Base-by-base conservation (phyloP, 1,140 invertebrate species). In the Drosophila aff. region DNA sequence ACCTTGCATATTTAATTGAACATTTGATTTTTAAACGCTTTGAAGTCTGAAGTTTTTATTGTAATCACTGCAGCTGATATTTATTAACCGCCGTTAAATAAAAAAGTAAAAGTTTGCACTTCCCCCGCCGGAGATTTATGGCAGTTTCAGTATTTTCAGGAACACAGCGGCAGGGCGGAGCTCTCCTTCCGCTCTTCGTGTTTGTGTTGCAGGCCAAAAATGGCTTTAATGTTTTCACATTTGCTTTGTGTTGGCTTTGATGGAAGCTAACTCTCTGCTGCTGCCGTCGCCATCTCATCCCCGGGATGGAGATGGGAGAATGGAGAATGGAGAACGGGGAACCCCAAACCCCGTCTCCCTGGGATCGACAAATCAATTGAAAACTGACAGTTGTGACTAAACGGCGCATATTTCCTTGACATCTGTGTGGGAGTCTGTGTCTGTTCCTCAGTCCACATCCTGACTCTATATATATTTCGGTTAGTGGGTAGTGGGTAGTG, bases 341-440 rank as follows among this genome's bases (percentile, higher is more conserved):
- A n/a, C 15, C 40, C 47, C 52, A n/a, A 8, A 15, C 21, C 52
- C 55, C 26, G 15, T 23, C 40, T n/a, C 41, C 23, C 61, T 65
- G 73, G 84, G 49, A 87, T 84, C 84, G 84, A 89, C 84, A 89
- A 89, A 89, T 89, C 84, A 89, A 89, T 89, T 89, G 84, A 89
- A 90, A 89, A 90, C 84, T 89, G 84, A 89, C 84, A 89, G 84
- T 89, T 89, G 85, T 89, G 84, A 89, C 84, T 89, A 89, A 89
- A 89, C 81, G 85, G 81, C 84, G 84, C 84, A 89, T 89, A 89
- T 89, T 89, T 90, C 84, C 85, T 81, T 89, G 84, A 89, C 84
- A 89, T 89, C 84, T 89, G 84, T 81, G 81, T 77, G 72, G 60
- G 81, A 67, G 81, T 61, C 66, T 83, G 76, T 83, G 76, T 75